A percentile compares a stretch with the other conserved stretches of the same genome.
These are phyloP conservation scores for Albula goreensis DNA, from an alignment of 2,113 vertebrate genomes.

Conservation along the genomic window DNA sequence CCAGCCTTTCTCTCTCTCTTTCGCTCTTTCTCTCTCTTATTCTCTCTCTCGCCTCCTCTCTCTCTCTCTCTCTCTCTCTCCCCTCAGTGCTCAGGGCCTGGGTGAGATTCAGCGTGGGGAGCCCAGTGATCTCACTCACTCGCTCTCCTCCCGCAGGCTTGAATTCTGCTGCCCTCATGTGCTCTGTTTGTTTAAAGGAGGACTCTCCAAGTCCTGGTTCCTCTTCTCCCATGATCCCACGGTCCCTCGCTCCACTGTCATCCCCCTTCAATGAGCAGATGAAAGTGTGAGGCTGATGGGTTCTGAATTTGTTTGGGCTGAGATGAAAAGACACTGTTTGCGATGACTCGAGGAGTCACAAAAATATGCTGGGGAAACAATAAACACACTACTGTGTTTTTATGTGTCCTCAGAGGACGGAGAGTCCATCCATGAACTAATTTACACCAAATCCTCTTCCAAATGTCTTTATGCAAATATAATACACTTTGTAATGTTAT, in stretches of 20 bases:
- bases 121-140: slow-evolving; percentile 36
- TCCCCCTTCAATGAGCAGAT: background rate
- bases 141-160: slow-evolving; percentile 16
- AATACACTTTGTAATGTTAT: background rate
- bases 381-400: background rate
- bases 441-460: background rate
- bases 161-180: slow-evolving; percentile 57
- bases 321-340: background rate
- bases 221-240: background rate
- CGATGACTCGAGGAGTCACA: background rate
- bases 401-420: background rate
- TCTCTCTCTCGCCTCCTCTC: slow-evolving; percentile 61
- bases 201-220: background rate
- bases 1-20: slow-evolving; percentile 65
- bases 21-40: slow-evolving; percentile 61
- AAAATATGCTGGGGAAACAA: background rate
- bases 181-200: slow-evolving; percentile 31
- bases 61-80: slow-evolving; percentile 70
- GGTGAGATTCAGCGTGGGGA: slow-evolving; percentile 16
- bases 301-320: background rate
- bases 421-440: background rate
- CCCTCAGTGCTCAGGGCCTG: slow-evolving; percentile 52
- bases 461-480: background rate
- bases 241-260: background rate
- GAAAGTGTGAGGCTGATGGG: background rate